A percentile compares a stretch with the other conserved stretches of the same genome.
phyloP scores from a whole-genome alignment of 1,140 invertebrate genomes.

The Yoshiicerus persimilis region DNA sequence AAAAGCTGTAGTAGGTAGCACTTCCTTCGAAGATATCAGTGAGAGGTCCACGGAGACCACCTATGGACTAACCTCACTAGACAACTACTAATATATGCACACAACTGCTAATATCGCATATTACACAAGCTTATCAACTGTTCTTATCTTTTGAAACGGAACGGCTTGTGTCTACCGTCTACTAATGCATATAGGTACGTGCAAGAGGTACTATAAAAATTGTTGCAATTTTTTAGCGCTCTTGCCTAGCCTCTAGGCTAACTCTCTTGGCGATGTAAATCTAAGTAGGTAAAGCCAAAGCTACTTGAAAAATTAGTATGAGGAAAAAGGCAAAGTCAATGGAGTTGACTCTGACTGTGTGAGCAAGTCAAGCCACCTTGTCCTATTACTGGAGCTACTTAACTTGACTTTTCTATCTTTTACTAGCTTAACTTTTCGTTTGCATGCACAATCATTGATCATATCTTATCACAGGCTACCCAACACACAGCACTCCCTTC shows the following conservation, averaged over 20 bases:
- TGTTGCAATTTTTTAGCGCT: neutral
- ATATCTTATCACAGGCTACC: neutral
- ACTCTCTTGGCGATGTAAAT: neutral
- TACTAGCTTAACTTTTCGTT: neutral
- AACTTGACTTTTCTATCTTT: constrained; percentile 11
- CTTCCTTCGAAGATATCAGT: constrained; percentile 2
- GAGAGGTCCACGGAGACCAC: neutral
- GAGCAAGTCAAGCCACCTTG: neutral
- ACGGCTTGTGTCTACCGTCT: neutral
- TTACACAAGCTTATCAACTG: neutral
- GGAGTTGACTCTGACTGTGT: neutral
- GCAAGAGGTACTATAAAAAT: neutral
- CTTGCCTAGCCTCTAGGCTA: neutral
- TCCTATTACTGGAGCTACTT: neutral
- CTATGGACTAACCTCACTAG: constrained; percentile 6
- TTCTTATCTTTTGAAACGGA: constrained; percentile 6
- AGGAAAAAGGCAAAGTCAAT: neutral
- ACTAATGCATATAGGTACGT: neutral
- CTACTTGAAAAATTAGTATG: neutral
- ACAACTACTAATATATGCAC: constrained; percentile 14
- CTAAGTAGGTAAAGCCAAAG: neutral
- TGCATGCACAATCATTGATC: neutral
- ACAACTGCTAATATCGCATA: constrained; percentile 14
- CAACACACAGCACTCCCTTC: neutral
- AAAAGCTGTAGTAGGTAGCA: neutral